These are phyloP conservation scores for Trichonephila inaurata DNA, from an alignment of 1,140 invertebrate species.

Conservation along the genomic window DNA sequence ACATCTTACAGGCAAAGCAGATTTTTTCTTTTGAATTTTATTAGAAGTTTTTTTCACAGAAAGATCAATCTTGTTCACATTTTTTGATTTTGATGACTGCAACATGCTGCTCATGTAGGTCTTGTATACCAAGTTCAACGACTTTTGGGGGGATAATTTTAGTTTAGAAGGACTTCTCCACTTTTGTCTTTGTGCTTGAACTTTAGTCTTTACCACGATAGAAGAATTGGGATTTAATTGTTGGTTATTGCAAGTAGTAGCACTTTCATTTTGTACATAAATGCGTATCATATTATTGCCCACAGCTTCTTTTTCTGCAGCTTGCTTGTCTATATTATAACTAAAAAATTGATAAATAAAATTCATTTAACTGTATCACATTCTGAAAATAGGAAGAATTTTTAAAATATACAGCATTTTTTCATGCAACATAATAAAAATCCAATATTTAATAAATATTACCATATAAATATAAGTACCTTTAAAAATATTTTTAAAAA, in stretches of 20 bases:
- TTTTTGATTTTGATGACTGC: not conserved
- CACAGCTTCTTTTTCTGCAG: constrained; percentile 57
- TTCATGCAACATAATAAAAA: too few species aligned
- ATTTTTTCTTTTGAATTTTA: not conserved
- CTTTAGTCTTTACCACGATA: not conserved
- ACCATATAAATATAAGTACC: too few species aligned
- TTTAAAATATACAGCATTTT: too few species aligned
- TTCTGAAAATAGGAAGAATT: too few species aligned
- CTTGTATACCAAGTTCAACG: not conserved
- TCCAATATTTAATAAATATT: too few species aligned
- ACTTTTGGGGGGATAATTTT: not conserved
- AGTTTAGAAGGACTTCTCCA: not conserved
- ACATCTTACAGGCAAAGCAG: not conserved
- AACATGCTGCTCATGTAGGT: not conserved
- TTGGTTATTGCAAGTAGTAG: constrained; percentile 22
- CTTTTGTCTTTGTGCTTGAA: not conserved
- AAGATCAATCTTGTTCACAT: not conserved
- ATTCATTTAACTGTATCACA: too few species aligned
- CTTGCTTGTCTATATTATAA: constrained; percentile 35
- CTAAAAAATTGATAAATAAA: constrained; percentile 28
- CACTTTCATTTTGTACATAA: constrained; percentile 61
- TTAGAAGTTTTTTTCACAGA: not conserved
- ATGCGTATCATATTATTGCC: constrained; percentile 45
- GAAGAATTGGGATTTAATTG: constrained; percentile 10
- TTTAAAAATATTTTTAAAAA: too few species aligned